Base-by-base conservation (phyloP, 2,797 vertebrate genomes). In the Hydrolagus colliei region DNA sequence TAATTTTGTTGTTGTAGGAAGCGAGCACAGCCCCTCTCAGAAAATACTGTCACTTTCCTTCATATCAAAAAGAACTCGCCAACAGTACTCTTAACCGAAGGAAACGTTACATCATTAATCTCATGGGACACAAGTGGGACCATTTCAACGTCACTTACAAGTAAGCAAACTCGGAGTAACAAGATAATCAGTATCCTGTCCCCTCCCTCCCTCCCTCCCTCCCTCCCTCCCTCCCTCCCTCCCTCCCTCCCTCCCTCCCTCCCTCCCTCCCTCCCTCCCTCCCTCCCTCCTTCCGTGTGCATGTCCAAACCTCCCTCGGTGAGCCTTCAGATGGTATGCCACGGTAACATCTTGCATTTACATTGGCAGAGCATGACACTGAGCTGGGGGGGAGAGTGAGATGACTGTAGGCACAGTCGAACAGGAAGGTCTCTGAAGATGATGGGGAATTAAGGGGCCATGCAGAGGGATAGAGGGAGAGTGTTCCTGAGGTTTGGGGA, bases 81-180 rank as follows among this genome's bases (percentile, higher is more conserved):
- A 73, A n/a, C 1, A 85, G 32, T 18, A 72, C 85, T 10, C 61
- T 85, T 63, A 68, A 85, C 0, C 92, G 94, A 85, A 86, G 62
- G 88, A 94, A 89, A 89, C 92, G 95, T 63, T 96, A 95, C 12
- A 91, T 93, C 86, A 90, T 95, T 90, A 95, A 95, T 89, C 94
- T 94, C 0, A 86, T 95, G 78, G 94, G 94, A 72, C 91, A 94
- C 87, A 95, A 93, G 87, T 96, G 95, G 95, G 90, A 90, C 72
- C 95, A 95, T 88, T 91, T 93, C 87, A 96, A 96, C 91, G 87
- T 96, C 88, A 94, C 94, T 0, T 96, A 96, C 92, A 92, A 89
- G 93, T 93, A 72, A 93, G 91, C 87, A 61, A 41, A 8, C 20
- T 18, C 4, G 5, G 8, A 35, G 2, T 1, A 52, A 52, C 41